Evolutionary conservation across 30 jellyfish, hydroid and myxozoan species (phyloP).

Genomic region (Hydractinia echinata): DNA sequence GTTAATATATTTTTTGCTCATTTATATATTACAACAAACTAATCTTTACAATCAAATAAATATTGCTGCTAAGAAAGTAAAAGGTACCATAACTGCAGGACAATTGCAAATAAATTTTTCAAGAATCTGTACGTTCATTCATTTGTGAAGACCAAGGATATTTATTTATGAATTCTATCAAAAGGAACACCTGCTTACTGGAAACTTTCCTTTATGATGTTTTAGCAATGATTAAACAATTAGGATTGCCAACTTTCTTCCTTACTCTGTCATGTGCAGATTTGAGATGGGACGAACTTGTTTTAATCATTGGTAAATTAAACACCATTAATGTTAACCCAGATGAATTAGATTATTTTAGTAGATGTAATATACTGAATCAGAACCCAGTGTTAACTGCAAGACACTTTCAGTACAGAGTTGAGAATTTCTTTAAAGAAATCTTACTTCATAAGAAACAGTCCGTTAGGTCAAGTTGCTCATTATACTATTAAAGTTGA

Average conservation of each 20-base stretch:
- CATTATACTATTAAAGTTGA: slow-evolving; percentile 2
- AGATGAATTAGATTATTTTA: too few relatives aligned
- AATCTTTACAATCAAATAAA: background rate
- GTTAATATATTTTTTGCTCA: too few relatives aligned
- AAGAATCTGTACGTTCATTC: background rate
- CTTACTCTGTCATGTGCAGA: slow-evolving; percentile 2
- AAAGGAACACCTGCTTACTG: slow-evolving; percentile 20
- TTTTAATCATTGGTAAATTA: too few relatives aligned
- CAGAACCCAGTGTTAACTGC: too few relatives aligned
- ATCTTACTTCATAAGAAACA: background rate
- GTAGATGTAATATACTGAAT: too few relatives aligned
- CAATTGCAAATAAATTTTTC: background rate
- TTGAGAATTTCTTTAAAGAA: background rate
- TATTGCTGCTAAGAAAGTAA: too few relatives aligned
- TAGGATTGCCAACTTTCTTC: slow-evolving; percentile 19
- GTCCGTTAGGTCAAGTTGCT: background rate
- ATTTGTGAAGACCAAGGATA: background rate
- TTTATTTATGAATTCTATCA: slow-evolving; percentile 6
- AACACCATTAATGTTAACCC: too few relatives aligned
- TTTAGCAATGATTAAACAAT: slow-evolving; percentile 15
- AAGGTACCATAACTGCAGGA: background rate
- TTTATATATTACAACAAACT: too few relatives aligned
- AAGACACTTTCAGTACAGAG: background rate
- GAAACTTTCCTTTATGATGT: slow-evolving; percentile 11
- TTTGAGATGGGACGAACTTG: slow-evolving; percentile 17